A percentile compares a stretch with the other conserved stretches of the same genome.
Conservation (phyloP, 2,888 invertebrate species). For the Heliconius cydno region DNA sequence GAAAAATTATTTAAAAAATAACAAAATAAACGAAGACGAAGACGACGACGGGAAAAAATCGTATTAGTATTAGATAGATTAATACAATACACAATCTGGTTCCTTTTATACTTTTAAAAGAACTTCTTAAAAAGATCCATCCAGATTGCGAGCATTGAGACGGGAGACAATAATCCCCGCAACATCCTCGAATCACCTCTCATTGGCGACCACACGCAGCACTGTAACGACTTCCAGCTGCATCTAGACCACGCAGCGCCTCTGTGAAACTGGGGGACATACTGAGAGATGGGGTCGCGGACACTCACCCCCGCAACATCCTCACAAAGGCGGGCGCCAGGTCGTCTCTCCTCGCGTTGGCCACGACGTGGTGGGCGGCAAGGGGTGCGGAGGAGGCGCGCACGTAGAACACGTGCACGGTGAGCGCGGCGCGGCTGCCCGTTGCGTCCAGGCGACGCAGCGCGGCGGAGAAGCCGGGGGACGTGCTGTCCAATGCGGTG, state of each 20-base stretch:
- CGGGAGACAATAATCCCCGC: conserved; percentile 63
- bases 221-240: no score
- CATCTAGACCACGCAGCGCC: no score
- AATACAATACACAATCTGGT: no score
- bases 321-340: conserved; percentile 85
- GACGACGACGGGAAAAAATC: no score
- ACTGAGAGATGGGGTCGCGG: no score
- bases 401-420: conserved; percentile 97
- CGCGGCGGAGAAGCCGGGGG: conserved; percentile 89
- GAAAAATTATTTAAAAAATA: neutral
- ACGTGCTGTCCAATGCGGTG: conserved; percentile 87
- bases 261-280: no score
- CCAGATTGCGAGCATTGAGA: no score
- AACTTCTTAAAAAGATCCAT: no score
- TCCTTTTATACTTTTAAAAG: no score
- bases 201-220: no score
- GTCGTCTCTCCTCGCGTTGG: conserved; percentile 75
- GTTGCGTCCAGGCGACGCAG: conserved; percentile 92
- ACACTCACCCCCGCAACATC: conserved; percentile 78
- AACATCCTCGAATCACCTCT: conserved; percentile 69
- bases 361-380: conserved; percentile 69
- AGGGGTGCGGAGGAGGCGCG: conserved; percentile 94
- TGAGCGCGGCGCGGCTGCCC: conserved; percentile 94
- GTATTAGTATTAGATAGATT: no score
- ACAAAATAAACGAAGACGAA: no score